A percentile compares a stretch with the other conserved stretches of the same genome.
Conservation (phyloP, 2,113 vertebrate species). For the Acrocephalus arundinaceus region DNA sequence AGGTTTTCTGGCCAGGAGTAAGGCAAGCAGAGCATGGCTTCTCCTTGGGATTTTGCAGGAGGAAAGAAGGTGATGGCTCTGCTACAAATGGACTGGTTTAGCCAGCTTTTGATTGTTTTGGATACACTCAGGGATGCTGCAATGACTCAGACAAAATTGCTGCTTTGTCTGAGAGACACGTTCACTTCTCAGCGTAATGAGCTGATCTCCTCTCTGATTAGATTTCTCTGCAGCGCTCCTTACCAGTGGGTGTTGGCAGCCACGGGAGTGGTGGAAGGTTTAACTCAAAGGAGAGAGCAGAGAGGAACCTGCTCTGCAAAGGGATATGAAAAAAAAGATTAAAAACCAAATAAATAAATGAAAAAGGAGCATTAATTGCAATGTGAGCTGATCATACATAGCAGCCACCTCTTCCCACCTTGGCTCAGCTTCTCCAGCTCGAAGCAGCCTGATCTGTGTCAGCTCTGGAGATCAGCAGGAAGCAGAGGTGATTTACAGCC, state of each 20-base stretch:
- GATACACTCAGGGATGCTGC: slow-evolving; percentile 61
- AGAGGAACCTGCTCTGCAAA: slow-evolving; percentile 42
- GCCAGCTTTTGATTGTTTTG: slow-evolving; percentile 65
- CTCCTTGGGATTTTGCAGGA: not conserved
- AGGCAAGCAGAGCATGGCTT: not conserved
- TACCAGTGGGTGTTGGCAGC: slow-evolving; percentile 57
- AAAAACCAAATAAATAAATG: not conserved
- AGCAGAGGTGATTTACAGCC: slow-evolving; percentile 15
- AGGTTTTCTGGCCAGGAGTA: not conserved
- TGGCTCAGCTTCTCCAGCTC: not conserved
- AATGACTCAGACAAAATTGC: slow-evolving; percentile 69
- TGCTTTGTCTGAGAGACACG: slow-evolving; percentile 67
- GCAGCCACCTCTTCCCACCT: not conserved
- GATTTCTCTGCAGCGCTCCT: slow-evolving; percentile 48
- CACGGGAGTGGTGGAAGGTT: slow-evolving; percentile 52
- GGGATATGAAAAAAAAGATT: not conserved
- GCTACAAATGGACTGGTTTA: slow-evolving; percentile 61
- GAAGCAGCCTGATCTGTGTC: not conserved
- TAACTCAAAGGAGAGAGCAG: slow-evolving; percentile 41
- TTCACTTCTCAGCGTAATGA: slow-evolving; percentile 63
- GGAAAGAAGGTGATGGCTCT: slow-evolving; percentile 55
- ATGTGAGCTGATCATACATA: not conserved
- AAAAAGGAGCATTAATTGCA: not conserved
- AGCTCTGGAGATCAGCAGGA: not conserved
- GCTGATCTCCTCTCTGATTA: slow-evolving; percentile 54